These are phyloP conservation scores for Anadara kagoshimensis DNA, from an alignment of 1,140 invertebrate genomes.

Conservation along the genomic window DNA sequence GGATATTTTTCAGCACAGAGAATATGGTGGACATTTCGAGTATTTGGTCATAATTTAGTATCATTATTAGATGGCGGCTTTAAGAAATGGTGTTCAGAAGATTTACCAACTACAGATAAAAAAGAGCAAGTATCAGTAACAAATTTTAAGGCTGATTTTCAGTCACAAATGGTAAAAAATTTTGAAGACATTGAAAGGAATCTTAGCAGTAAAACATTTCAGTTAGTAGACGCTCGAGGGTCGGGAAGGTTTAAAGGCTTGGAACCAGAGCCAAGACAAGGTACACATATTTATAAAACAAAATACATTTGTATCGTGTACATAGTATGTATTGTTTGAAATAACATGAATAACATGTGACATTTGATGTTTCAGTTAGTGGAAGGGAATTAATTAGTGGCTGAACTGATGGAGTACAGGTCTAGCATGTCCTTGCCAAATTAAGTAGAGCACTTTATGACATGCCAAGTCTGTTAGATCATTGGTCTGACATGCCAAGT, in stretches of 20 bases:
- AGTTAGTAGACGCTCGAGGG: slow-evolving; percentile 64
- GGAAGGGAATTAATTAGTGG: too few relatives aligned
- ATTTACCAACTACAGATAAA: slow-evolving; percentile 37
- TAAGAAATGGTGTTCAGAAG: slow-evolving; percentile 55
- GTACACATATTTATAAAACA: too few relatives aligned
- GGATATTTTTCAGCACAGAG: slow-evolving; percentile 67
- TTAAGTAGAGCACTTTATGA: too few relatives aligned
- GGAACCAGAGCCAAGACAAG: slow-evolving; percentile 63
- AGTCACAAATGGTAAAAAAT: slow-evolving; percentile 52
- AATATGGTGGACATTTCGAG: slow-evolving; percentile 70
- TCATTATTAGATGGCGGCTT: slow-evolving; percentile 69
- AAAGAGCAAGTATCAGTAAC: slow-evolving; percentile 33
- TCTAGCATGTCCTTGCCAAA: too few relatives aligned
- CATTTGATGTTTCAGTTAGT: too few relatives aligned
- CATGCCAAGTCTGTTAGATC: too few relatives aligned
- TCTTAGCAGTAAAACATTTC: slow-evolving; percentile 48
- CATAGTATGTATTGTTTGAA: background rate
- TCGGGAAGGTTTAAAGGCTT: slow-evolving; percentile 63
- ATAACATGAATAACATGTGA: too few relatives aligned
- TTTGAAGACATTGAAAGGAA: slow-evolving; percentile 63
- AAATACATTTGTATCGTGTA: background rate
- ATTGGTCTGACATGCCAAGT: too few relatives aligned
- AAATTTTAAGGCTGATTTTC: slow-evolving; percentile 53
- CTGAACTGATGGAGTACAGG: too few relatives aligned
- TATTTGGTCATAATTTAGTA: slow-evolving; percentile 65